A percentile compares a stretch with the other conserved stretches of the same genome.
These are phyloP conservation scores for Epinotia bilunana DNA, from an alignment of 2,888 invertebrate genomes.

Conservation along the genomic window DNA sequence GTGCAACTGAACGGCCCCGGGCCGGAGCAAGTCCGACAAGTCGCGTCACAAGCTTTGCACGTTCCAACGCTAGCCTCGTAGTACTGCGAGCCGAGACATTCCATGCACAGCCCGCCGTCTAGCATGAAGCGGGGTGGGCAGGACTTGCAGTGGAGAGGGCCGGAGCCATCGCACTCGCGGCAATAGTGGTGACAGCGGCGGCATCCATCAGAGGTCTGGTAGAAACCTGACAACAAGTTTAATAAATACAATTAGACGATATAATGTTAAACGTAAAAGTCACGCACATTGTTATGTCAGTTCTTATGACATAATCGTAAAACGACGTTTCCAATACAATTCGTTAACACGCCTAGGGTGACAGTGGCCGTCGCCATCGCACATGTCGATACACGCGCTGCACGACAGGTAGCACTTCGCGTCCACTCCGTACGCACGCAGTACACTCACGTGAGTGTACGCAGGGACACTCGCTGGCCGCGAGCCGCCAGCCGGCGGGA, in stretches of 20 bases:
- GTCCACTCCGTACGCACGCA: too few species aligned
- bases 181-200: constrained; percentile 96
- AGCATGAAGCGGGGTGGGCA: constrained; percentile 90
- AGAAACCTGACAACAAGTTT: constrained; percentile 84
- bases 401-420: too few species aligned
- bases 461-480: constrained; percentile 93
- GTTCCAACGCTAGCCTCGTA: constrained; percentile 88
- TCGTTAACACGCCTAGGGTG: too few species aligned
- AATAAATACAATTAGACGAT: not conserved
- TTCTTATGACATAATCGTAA: too few species aligned
- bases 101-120: constrained; percentile 90
- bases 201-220: constrained; percentile 92
- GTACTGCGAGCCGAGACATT: constrained; percentile 89
- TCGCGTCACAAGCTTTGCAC: constrained; percentile 87
- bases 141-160: constrained; percentile 89
- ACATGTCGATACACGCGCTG: too few species aligned
- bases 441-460: constrained; percentile 69
- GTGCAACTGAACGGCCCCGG: constrained; percentile 88
- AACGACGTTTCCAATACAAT: too few species aligned
- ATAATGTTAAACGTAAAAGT: not conserved
- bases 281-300: not conserved
- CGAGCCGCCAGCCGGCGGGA: constrained; percentile 91
- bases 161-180: constrained; percentile 92
- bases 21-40: constrained; percentile 87
- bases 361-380: too few species aligned